phyloP scores from a whole-genome alignment of 2,113 vertebrate genomes.

The Cephalopholis sonnerati region DNA sequence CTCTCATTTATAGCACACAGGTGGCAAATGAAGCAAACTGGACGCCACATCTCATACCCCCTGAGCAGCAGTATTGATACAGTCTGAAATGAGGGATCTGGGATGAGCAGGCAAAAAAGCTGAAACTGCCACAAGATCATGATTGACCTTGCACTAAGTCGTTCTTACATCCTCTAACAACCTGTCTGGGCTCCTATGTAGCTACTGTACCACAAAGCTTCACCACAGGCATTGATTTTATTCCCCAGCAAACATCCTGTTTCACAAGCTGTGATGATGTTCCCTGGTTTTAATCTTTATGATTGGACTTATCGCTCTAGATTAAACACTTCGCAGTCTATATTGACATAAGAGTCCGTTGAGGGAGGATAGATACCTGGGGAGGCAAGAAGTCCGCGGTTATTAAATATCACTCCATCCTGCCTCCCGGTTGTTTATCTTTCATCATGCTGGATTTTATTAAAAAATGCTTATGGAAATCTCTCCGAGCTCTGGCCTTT shows the following conservation, averaged over 20 bases:
- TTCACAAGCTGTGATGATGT: conserved; percentile 23
- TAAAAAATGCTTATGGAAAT: conserved; percentile 75
- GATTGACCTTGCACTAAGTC: conserved; percentile 57
- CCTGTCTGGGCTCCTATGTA: conserved; percentile 3
- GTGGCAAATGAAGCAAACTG: conserved; percentile 66
- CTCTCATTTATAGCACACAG: conserved; percentile 70
- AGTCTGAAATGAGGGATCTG: conserved; percentile 26
- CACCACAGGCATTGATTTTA: conserved; percentile 27
- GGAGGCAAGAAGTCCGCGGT: conserved; percentile 47
- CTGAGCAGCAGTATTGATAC: conserved; percentile 42
- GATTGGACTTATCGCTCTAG: conserved; percentile 53
- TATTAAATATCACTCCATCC: conserved; percentile 72
- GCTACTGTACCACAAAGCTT: conserved; percentile 21
- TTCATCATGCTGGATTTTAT: conserved; percentile 76
- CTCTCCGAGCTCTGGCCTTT: conserved; percentile 56
- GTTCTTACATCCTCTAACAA: conserved; percentile 43
- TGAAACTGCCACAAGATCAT: conserved; percentile 36
- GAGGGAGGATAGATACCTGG: conserved; percentile 49
- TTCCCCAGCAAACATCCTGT: conserved; percentile 32
- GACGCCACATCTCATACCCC: conserved; percentile 30
- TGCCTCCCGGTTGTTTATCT: conserved; percentile 74
- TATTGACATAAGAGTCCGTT: conserved; percentile 57
- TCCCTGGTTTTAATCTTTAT: conserved; percentile 55
- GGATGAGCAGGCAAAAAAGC: conserved; percentile 21
- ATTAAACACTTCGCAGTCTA: conserved; percentile 64